Base-by-base conservation (phyloP, 2,888 invertebrate species). In the Phalera bucephala region DNA sequence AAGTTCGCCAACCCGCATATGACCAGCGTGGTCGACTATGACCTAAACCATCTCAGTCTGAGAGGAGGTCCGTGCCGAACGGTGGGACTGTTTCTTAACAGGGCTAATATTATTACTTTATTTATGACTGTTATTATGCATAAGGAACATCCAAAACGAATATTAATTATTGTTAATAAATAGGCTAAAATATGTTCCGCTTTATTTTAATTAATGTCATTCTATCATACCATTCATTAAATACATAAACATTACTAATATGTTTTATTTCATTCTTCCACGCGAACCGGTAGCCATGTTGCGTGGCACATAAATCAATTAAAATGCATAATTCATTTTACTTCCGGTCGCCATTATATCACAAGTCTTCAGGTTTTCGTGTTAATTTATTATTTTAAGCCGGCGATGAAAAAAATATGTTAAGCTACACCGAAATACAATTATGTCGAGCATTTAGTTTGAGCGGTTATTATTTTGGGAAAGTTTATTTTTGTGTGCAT, bases 321-420 rank as follows among this genome's bases (percentile, higher is more conserved):
- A 40, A 14, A 13, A 27, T n/a, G 3, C 36, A 42, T 43, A 46
- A 50, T 40, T 47, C 28, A 54, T 23, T 14, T 25, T 2, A 38
- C 36, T 47, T 44, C 50, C 51, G 43, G 30, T 32, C 22, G 22
- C 25, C 23, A 41, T 44, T 46, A 44, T 36, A 42, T 36, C 29
- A 46, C 17, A 19, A 33, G 2, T 25, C 15, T 39, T 39, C 15
- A 15, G 10, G 3, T 21, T 13, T 12, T 12, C 10, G 12, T 11
- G n/a, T 27, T 36, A 27, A 39, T 30, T 14, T 2, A 26, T 26
- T 26, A 26, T n/a, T 26, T 26, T 26, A 26, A 12, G 8, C n/a
- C n/a, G 9, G 5, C 22, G n/a, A 11, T 9, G 23, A 5, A 23
- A 20, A 6, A 20, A 20, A 1, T 20, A 20, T 2, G 20, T 3